A percentile compares a stretch with the other conserved stretches of the same genome.
phyloP scores from a whole-genome alignment of 2,113 vertebrate species.

The Thryonomys swinderianus region DNA sequence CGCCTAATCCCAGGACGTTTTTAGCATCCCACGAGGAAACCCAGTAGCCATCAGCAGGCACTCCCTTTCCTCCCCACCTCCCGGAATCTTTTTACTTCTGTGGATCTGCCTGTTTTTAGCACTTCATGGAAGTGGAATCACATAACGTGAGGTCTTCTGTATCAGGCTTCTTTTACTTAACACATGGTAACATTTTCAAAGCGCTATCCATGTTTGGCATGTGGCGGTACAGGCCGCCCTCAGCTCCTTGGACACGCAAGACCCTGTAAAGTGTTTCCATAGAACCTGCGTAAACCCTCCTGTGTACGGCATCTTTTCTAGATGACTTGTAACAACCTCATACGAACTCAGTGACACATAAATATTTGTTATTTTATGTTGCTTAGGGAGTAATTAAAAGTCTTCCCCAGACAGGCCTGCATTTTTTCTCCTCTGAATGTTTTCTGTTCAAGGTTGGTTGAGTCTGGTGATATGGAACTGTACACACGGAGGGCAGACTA shows the following conservation, averaged over 20 bases:
- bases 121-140: neutral
- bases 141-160: neutral
- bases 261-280: neutral
- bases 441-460: neutral
- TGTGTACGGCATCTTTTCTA: neutral
- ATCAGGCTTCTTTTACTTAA: conserved; percentile 7
- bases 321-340: neutral
- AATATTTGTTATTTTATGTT: neutral
- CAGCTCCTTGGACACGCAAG: no score
- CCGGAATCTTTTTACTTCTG: neutral
- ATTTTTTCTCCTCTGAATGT: neutral
- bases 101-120: neutral
- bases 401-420: neutral
- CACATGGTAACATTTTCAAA: neutral
- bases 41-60: no score
- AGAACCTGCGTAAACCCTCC: neutral
- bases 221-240: neutral
- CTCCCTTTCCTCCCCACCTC: neutral
- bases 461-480: no score
- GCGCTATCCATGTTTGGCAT: neutral
- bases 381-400: neutral
- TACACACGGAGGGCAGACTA: no score
- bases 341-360: neutral
- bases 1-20: neutral
- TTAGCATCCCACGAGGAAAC: neutral